Conservation (phyloP, 1,140 invertebrate genomes). For the Chymomyza costata region DNA sequence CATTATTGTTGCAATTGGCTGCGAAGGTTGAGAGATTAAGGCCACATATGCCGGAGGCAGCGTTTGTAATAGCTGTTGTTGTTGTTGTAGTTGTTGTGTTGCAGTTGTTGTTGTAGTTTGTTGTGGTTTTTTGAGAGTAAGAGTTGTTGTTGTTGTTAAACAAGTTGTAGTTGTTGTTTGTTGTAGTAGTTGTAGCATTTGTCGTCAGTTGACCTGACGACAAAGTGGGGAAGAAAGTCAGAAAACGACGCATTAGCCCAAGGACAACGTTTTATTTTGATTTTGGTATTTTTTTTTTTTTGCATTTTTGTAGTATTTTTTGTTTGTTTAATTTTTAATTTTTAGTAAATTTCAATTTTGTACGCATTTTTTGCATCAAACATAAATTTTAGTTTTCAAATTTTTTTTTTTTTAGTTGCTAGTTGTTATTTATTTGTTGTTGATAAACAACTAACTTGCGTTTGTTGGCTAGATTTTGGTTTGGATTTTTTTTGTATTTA, state of each 20-base stretch:
- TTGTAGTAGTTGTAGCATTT: constrained; percentile 66
- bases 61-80: constrained; percentile 60
- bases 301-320: constrained; percentile 31
- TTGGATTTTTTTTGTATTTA: constrained; percentile 44
- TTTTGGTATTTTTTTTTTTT: constrained; percentile 15
- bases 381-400: constrained; percentile 28
- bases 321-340: constrained; percentile 11
- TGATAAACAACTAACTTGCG: no score
- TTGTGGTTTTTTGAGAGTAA: constrained; percentile 46
- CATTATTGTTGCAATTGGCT: constrained; percentile 50
- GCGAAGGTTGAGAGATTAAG: constrained; percentile 70
- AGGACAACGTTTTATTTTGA: constrained; percentile 56
- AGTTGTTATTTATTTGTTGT: constrained; percentile 11
- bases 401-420: constrained; percentile 25
- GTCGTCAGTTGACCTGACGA: constrained; percentile 76
- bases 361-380: constrained; percentile 72
- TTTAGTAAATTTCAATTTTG: constrained; percentile 42
- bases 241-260: constrained; percentile 75
- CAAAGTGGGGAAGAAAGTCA: constrained; percentile 73
- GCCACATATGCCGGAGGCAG: constrained; percentile 69
- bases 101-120: constrained; percentile 26
- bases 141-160: constrained; percentile 13
- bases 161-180: constrained; percentile 46
- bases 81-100: constrained; percentile 27
- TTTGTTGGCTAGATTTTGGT: constrained; percentile 2